Base-by-base conservation (phyloP, 2,797 vertebrate species). In the Hyperoplus immaculatus region DNA sequence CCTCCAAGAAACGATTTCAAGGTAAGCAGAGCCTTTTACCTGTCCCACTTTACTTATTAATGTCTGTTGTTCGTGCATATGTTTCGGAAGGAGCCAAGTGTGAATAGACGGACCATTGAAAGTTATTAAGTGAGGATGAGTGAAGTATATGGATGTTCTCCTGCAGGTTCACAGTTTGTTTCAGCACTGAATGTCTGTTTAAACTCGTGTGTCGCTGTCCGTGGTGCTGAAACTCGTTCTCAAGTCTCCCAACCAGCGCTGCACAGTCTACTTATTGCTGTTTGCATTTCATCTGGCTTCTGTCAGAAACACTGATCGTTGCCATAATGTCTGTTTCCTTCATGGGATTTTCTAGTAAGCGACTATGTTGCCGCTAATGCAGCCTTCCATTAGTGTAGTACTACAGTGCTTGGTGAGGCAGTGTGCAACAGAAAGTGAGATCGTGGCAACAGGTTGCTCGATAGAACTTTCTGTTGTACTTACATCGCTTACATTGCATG, bases 151-250 rank as follows among this genome's bases (percentile, higher is more conserved):
- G 67, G 2, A 6, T 18, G 10, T 55, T 62, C 15, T 57, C 18
- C 39, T 56, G 57, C 68, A 67, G 68, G 12, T 5, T 45, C 36
- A 18, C 15, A 43, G 13, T 62, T 55, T 47, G 56, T 36, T 69
- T 43, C 45, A 14, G 69, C 46, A 38, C 13, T 9, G 14, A 29
- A 0, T 42, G 36, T 49, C 56, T 7, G 9, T 47, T 14, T 16
- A 0, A 60, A 70, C 45, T 16, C 11, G 4, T 57, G 3, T 54
- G 84, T 86, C 77, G 51, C 90, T 92, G 80, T 94, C 91, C 87
- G 45, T 72, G 90, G 91, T 90, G 72, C 88, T 91, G 88, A 92
- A 87, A 85, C 67, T 72, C 14, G 62, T 8, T 14, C 56, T 54
- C 29, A 39, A 11, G 54, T 15, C 49, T 55, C 18, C 29, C 0